These are phyloP conservation scores for Valencia hispanica DNA, from an alignment of 2,797 vertebrate genomes.

Conservation along the genomic window DNA sequence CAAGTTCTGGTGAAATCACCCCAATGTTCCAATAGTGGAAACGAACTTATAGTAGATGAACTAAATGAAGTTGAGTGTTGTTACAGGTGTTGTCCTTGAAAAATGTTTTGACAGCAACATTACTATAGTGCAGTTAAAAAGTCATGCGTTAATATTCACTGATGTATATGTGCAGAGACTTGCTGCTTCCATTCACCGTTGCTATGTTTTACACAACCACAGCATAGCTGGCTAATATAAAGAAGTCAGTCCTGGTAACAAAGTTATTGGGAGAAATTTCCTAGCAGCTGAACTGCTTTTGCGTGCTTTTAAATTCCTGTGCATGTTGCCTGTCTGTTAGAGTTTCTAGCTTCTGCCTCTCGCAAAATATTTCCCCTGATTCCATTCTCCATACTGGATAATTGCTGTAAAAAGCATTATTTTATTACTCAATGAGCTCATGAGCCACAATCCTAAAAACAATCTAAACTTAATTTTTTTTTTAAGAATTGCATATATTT, in stretches of 20 bases:
- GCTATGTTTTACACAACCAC: background rate
- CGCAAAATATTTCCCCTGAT: background rate
- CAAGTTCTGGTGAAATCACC: too few relatives aligned
- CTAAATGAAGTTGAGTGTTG: background rate
- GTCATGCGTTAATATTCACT: background rate
- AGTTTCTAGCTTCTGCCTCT: background rate
- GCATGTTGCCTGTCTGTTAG: background rate
- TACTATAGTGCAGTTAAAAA: background rate
- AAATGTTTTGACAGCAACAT: too few relatives aligned
- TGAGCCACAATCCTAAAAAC: background rate
- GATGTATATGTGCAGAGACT: too few relatives aligned
- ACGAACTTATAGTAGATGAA: background rate
- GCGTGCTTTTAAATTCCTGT: background rate
- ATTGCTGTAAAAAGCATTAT: background rate
- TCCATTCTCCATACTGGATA: background rate
- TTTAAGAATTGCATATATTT: too few relatives aligned
- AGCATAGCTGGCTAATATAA: background rate
- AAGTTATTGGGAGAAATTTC: background rate
- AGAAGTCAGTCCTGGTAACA: background rate
- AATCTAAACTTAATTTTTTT: background rate
- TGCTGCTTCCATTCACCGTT: background rate
- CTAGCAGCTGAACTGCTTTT: background rate
- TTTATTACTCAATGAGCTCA: background rate
- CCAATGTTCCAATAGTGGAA: too few relatives aligned
- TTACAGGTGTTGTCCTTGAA: background rate